Percentiles rank a stretch among this genome's conserved stretches.
Conservation (phyloP, 2,113 vertebrate species). For the Trogon melanurus region DNA sequence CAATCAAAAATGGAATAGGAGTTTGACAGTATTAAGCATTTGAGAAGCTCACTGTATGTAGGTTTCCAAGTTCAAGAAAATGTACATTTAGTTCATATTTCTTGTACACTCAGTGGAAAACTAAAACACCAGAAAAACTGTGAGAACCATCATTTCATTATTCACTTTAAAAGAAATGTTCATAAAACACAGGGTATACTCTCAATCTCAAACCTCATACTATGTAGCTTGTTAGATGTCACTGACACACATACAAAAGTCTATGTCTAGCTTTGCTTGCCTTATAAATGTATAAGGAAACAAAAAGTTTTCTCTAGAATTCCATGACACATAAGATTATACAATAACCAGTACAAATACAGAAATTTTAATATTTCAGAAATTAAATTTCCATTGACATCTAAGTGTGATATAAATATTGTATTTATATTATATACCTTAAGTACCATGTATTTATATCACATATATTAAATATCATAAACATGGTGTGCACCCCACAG, state of each 20-base stretch:
- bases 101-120: neutral
- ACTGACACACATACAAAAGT: neutral
- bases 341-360: neutral
- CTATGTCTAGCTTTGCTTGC: neutral
- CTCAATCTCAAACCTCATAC: neutral
- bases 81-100: neutral
- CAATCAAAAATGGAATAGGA: neutral
- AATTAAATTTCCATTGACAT: neutral
- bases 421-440: neutral
- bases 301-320: neutral
- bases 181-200: slow-evolving; percentile 10
- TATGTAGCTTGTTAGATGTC: neutral
- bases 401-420: neutral
- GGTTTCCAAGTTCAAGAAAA: neutral
- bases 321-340: neutral
- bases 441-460: neutral
- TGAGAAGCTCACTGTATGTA: neutral
- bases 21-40: neutral
- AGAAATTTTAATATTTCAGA: neutral
- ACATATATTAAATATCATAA: neutral
- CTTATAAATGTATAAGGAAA: neutral
- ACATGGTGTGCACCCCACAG: neutral
- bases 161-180: slow-evolving; percentile 19
- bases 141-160: neutral
- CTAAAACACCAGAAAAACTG: neutral